Percentiles rank a stretch among this genome's conserved stretches.
phyloP scores from a whole-genome alignment of 2,888 invertebrate genomes.

The Cremastinae sp. region DNA sequence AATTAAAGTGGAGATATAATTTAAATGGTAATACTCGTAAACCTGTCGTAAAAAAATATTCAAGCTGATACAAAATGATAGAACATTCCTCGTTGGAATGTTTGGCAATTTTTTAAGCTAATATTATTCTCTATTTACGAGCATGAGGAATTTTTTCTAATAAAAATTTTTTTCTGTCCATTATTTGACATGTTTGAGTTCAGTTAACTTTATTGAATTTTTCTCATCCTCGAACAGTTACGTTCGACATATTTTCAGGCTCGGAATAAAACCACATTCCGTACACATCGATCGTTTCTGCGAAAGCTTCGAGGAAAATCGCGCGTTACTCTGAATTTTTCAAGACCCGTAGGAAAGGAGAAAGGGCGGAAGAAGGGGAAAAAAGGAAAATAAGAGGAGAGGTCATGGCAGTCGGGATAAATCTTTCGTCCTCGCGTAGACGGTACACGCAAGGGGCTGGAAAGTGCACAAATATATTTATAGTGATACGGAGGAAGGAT shows the following conservation, averaged over 20 bases:
- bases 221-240: slow-evolving; percentile 21
- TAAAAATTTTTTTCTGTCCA: slow-evolving; percentile 17
- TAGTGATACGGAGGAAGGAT: slow-evolving; percentile 34
- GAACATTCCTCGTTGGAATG: too few relatives aligned
- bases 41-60: too few relatives aligned
- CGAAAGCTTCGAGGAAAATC: slow-evolving; percentile 47
- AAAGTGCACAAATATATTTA: slow-evolving; percentile 19
- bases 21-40: too few relatives aligned
- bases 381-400: slow-evolving; percentile 24
- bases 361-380: slow-evolving; percentile 31
- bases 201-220: slow-evolving; percentile 62
- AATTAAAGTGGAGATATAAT: too few relatives aligned
- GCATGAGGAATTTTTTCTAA: too few relatives aligned
- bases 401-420: slow-evolving; percentile 49
- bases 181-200: slow-evolving; percentile 52
- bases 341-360: slow-evolving; percentile 54
- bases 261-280: slow-evolving; percentile 67
- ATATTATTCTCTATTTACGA: too few relatives aligned
- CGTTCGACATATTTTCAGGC: slow-evolving; percentile 5
- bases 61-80: too few relatives aligned
- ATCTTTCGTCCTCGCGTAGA: slow-evolving; percentile 51
- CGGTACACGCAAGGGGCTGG: slow-evolving; percentile 31
- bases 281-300: slow-evolving; percentile 68
- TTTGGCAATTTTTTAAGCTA: too few relatives aligned
- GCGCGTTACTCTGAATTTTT: slow-evolving; percentile 70